These are phyloP conservation scores for Rallus limicola DNA, from an alignment of 2,113 vertebrate genomes.

Conservation along the genomic window DNA sequence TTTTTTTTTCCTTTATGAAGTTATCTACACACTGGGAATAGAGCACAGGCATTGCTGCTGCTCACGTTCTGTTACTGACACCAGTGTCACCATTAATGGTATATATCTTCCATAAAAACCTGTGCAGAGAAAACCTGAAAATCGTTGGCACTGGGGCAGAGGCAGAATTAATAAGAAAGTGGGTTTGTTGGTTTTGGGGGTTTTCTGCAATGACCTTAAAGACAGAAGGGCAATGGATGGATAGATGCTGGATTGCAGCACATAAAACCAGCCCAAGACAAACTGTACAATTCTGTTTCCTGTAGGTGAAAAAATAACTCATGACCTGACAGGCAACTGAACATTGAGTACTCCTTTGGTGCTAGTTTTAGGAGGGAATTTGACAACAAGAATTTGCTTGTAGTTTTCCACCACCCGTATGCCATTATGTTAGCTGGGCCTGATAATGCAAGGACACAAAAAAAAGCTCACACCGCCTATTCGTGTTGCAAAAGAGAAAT, in stretches of 20 bases:
- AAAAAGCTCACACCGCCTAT: neutral
- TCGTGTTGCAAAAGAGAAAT: constrained; percentile 46
- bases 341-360: constrained; percentile 63
- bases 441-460: constrained; percentile 47
- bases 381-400: constrained; percentile 73
- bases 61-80: constrained; percentile 45
- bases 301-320: constrained; percentile 69
- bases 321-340: constrained; percentile 65
- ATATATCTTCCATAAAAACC: neutral
- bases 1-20: constrained; percentile 54
- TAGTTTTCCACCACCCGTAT: constrained; percentile 52
- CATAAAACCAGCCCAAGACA: constrained; percentile 57
- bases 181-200: neutral
- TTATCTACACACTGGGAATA: constrained; percentile 47
- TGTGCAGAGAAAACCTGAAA: neutral
- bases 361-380: constrained; percentile 69
- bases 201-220: constrained; percentile 39
- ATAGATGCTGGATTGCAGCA: constrained; percentile 55
- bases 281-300: constrained; percentile 68
- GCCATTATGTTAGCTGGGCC: constrained; percentile 24
- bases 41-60: neutral
- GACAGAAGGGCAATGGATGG: constrained; percentile 41
- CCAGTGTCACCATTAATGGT: constrained; percentile 26
- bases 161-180: constrained; percentile 24
- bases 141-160: neutral